Evolutionary conservation across 2,888 invertebrate species (phyloP).

Genomic region (Pharmacophagus antenor): DNA sequence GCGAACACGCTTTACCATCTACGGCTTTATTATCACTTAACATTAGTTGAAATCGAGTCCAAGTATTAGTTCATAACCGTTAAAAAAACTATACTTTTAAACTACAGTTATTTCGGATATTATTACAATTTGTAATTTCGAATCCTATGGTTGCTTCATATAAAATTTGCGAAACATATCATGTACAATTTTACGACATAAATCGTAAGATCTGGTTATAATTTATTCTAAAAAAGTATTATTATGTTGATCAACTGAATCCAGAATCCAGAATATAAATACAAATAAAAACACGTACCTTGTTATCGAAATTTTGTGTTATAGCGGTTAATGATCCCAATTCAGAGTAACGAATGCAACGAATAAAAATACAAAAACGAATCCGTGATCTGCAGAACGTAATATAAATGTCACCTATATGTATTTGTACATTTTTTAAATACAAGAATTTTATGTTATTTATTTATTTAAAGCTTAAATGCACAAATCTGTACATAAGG

Average conservation of each 20-base stretch:
- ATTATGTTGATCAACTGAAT: neutral
- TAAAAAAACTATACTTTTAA: too few relatives aligned
- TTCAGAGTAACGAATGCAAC: neutral
- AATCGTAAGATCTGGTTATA: neutral
- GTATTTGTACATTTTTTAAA: neutral
- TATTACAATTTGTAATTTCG: too few relatives aligned
- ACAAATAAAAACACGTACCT: slow-evolving; percentile 1
- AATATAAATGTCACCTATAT: neutral
- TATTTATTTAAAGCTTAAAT: too few relatives aligned
- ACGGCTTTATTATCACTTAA: too few relatives aligned
- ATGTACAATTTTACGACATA: neutral
- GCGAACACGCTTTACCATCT: too few relatives aligned
- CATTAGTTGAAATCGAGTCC: too few relatives aligned
- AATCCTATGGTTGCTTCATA: neutral
- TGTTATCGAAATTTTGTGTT: slow-evolving; percentile 6
- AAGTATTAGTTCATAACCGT: too few relatives aligned
- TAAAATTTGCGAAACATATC: neutral
- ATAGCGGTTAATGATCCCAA: slow-evolving; percentile 13
- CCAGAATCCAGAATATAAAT: neutral
- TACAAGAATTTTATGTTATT: neutral
- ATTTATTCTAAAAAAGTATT: neutral
- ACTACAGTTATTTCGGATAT: too few relatives aligned
- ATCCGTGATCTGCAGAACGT: neutral
- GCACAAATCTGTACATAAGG: too few relatives aligned
- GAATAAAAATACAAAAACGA: neutral